Conservation (phyloP, 2,113 vertebrate species). For the Hydrochoerus hydrochaeris region DNA sequence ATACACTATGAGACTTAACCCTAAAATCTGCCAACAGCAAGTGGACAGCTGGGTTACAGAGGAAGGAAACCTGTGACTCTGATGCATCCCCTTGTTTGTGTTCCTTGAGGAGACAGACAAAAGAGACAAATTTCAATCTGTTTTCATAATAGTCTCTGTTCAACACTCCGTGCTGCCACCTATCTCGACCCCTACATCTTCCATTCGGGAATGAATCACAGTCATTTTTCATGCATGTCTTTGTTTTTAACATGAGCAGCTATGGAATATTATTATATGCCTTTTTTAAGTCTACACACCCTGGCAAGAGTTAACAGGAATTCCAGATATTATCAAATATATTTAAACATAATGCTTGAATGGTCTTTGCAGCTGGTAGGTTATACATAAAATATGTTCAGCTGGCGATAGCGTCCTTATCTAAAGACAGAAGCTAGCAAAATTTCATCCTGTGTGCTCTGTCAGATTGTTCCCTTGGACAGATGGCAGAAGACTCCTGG, state of each 20-base stretch:
- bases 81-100: not conserved
- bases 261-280: constrained; percentile 53
- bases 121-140: constrained; percentile 13
- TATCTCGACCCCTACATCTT: not conserved
- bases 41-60: not conserved
- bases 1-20: not conserved
- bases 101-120: constrained; percentile 44
- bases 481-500: constrained; percentile 90
- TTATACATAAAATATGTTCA: constrained; percentile 99
- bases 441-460: constrained; percentile 92
- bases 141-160: not conserved
- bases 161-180: not conserved
- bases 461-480: constrained; percentile 93
- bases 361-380: constrained; percentile 95
- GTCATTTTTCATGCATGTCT: constrained; percentile 51
- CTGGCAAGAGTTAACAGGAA: constrained; percentile 90
- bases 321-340: constrained; percentile 94
- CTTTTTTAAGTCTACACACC: constrained; percentile 60
- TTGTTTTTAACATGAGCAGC: constrained; percentile 61
- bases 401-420: constrained; percentile 97
- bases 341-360: constrained; percentile 99
- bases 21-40: constrained; percentile 35
- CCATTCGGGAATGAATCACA: not conserved
- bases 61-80: constrained; percentile 1
- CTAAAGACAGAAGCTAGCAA: constrained; percentile 93